A percentile compares a stretch with the other conserved stretches of the same genome.
Evolutionary conservation across 1,140 invertebrate species (phyloP).

Genomic region (Scaptomyza pallida): DNA sequence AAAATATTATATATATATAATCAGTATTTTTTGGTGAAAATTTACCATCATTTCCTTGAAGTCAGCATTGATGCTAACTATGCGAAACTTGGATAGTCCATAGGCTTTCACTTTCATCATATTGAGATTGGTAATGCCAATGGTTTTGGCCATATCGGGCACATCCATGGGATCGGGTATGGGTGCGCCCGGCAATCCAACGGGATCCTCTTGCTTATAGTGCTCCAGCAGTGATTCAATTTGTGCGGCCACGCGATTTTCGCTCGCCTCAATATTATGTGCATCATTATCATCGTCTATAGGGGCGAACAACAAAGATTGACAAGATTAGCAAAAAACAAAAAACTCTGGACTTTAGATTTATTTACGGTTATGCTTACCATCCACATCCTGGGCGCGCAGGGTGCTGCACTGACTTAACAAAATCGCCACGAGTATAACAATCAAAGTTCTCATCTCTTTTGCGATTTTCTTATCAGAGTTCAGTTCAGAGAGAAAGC

Average conservation of each 20-base stretch:
- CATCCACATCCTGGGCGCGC: slow-evolving; percentile 46
- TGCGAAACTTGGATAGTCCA: slow-evolving; percentile 91
- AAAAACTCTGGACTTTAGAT: neutral
- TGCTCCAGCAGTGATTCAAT: slow-evolving; percentile 90
- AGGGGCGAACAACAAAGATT: neutral
- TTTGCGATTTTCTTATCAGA: slow-evolving; percentile 35
- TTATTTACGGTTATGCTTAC: slow-evolving; percentile 30
- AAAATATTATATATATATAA: too few species aligned
- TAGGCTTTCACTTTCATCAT: slow-evolving; percentile 89
- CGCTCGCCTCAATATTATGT: slow-evolving; percentile 83
- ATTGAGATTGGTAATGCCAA: slow-evolving; percentile 89
- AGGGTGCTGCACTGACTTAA: neutral
- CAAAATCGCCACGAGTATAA: slow-evolving; percentile 30
- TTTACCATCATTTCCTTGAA: slow-evolving; percentile 87
- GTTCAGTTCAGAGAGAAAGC: slow-evolving; percentile 15
- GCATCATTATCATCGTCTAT: slow-evolving; percentile 50
- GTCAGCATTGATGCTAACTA: slow-evolving; percentile 88
- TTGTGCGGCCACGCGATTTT: slow-evolving; percentile 89
- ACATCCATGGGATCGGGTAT: slow-evolving; percentile 91
- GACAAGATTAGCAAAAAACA: slow-evolving; percentile 3
- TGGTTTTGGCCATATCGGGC: slow-evolving; percentile 90
- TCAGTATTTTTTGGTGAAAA: slow-evolving; percentile 61
- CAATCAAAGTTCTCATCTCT: slow-evolving; percentile 63
- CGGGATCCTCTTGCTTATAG: slow-evolving; percentile 91
- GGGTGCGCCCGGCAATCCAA: slow-evolving; percentile 90